phyloP scores from a whole-genome alignment of 2,888 invertebrate genomes.

The Drosophila hamatofila region DNA sequence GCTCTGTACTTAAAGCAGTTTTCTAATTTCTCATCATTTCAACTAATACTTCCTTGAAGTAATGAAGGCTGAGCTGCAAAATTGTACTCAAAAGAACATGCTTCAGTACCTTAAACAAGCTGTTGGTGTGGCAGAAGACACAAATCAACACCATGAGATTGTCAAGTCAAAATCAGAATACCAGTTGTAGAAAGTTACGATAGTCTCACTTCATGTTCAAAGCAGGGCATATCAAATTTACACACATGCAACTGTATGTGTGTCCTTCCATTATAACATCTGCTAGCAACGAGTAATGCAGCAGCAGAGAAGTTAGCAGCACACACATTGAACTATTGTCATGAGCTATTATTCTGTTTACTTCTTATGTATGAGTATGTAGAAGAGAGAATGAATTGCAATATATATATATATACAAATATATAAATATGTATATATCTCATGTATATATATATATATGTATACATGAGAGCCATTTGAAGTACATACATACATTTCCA shows the following conservation, averaged over 20 bases:
- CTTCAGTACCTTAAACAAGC: slow-evolving; percentile 51
- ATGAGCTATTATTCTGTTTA: slow-evolving; percentile 65
- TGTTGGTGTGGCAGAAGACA: slow-evolving; percentile 67
- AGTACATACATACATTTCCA: slow-evolving; percentile 7
- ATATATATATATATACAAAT: neutral
- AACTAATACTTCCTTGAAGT: slow-evolving; percentile 1
- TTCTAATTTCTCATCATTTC: neutral
- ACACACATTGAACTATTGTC: slow-evolving; percentile 64
- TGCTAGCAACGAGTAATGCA: slow-evolving; percentile 41
- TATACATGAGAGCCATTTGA: neutral
- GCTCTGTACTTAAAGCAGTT: neutral
- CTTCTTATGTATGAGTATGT: slow-evolving; percentile 25
- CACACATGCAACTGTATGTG: slow-evolving; percentile 16
- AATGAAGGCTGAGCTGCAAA: slow-evolving; percentile 17
- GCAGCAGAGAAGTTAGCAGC: slow-evolving; percentile 33
- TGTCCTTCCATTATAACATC: slow-evolving; percentile 51
- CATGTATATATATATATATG: too few species aligned
- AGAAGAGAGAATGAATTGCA: slow-evolving; percentile 3
- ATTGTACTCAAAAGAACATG: slow-evolving; percentile 9
- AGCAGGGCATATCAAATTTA: slow-evolving; percentile 43
- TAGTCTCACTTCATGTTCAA: slow-evolving; percentile 44
- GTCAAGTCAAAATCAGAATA: slow-evolving; percentile 70
- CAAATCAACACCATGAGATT: slow-evolving; percentile 71
- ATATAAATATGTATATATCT: neutral
- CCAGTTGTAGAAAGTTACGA: slow-evolving; percentile 63